Percentiles rank a stretch among this genome's conserved stretches.
phyloP scores from a whole-genome alignment of 2,113 vertebrate genomes.

The Siniperca chuatsi region DNA sequence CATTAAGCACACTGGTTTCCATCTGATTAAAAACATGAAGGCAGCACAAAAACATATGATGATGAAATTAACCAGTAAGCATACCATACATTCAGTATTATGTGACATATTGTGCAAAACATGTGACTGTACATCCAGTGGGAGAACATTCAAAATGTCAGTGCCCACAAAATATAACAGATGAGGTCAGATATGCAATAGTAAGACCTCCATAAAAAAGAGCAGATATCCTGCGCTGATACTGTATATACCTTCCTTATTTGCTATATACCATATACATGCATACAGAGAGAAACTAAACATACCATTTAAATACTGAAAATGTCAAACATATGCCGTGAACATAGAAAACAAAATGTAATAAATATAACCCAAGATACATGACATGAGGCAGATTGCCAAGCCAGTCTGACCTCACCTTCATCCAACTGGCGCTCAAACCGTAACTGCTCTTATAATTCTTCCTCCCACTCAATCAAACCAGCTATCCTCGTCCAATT shows the following conservation, averaged over 20 bases:
- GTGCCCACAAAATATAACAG: slow-evolving; percentile 20
- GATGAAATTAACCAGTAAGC: slow-evolving; percentile 12
- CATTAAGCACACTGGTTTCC: neutral
- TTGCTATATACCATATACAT: neutral
- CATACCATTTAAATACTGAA: neutral
- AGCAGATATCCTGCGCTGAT: neutral
- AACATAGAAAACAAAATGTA: neutral
- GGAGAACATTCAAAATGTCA: slow-evolving; percentile 4
- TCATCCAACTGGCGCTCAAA: slow-evolving; percentile 15
- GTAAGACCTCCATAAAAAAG: neutral
- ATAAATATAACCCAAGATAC: slow-evolving; percentile 3
- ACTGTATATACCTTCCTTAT: neutral
- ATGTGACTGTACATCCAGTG: neutral
- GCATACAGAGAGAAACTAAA: neutral
- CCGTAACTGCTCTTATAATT: slow-evolving; percentile 27
- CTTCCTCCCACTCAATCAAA: slow-evolving; percentile 44
- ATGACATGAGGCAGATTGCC: neutral
- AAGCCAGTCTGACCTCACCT: neutral
- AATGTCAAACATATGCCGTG: slow-evolving; percentile 5
- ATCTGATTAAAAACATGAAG: slow-evolving; percentile 18
- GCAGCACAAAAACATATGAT: neutral
- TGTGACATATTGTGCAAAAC: slow-evolving; percentile 26
- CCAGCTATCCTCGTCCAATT: slow-evolving; percentile 45
- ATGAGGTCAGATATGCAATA: slow-evolving; percentile 9
- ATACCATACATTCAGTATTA: neutral